Evolutionary conservation across 1,140 invertebrate species (phyloP), one percentile per base, ranked within the genome.

Genomic region (Andricus grossulariae): DNA sequence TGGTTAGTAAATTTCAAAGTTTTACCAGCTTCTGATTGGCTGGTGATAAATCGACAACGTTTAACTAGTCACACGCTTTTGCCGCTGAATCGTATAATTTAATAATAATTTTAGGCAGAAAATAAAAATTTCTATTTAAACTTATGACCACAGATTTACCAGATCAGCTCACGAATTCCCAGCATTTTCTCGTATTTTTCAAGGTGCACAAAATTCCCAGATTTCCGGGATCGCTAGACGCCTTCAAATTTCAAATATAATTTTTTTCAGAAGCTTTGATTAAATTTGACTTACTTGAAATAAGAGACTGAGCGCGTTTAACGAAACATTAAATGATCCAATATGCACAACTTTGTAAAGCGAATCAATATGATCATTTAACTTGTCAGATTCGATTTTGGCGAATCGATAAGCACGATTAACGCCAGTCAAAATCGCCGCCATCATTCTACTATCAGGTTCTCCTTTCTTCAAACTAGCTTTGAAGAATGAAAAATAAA

Each of bases 401-500:
- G 93, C 94, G 91, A 94, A 97, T 2, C 96, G 96, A 92, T 95
- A 98, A 5, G 97, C 96, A 79, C 97, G 93, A 86, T 97, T 97
- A 8, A 98, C 96, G 1, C 97, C 98, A 66, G 94, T 95, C 66
- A 99, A 91, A 18, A 99, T 94, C 1, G 95, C 97, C 77, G 95
- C 95, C 96, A 99, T 97, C 91, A 99, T 95, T 85, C 97, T 95
- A 55, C 95, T 96, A 85, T 99, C 96, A 1, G 99, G 95, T 80
- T 98, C 97, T 25, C 97, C 96, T 94, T 95, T 96, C 88, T 97
- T 97, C 16, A 98, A 94, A 57, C 95, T 95, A 70, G 97, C 96
- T 92, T 98, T 99, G 91, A 99, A 99, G 85, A 99, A 97, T 0
- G 96, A 95, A 87, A 99, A 98, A 90, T 99, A 99, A n/a, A 99